Evolutionary conservation across 2,113 vertebrate species (phyloP).

Genomic region (Callaeas wilsoni): DNA sequence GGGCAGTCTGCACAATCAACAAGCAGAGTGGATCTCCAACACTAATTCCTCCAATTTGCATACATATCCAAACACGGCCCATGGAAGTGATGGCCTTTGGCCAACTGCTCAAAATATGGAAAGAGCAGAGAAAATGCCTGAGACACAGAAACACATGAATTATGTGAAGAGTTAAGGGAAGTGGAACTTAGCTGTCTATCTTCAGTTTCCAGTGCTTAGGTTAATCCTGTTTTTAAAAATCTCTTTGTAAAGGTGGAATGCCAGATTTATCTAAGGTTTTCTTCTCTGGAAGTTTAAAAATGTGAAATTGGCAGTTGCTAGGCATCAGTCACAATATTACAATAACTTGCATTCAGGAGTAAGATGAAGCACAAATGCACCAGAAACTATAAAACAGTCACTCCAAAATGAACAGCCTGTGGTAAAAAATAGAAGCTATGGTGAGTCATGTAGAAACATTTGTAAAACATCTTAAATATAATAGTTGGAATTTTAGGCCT

Average conservation of each 20-base stretch:
- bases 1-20: neutral
- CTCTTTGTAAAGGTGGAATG: neutral
- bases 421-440: neutral
- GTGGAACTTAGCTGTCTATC: neutral
- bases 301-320: neutral
- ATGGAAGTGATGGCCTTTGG: neutral
- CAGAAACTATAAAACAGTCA: neutral
- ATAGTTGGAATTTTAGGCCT: neutral
- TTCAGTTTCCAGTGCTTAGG: neutral
- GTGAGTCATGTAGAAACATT: slow-evolving; percentile 4
- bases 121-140: neutral
- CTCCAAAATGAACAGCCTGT: neutral
- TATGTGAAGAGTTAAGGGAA: neutral
- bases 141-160: neutral
- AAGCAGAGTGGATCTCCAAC: neutral
- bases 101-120: neutral
- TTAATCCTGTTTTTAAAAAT: neutral
- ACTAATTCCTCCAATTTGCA: neutral
- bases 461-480: neutral
- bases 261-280: neutral
- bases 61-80: fast-evolving
- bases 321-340: slow-evolving; percentile 11
- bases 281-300: neutral
- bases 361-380: neutral
- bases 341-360: neutral